Conservation (phyloP, 2,888 invertebrate genomes). For the Alloscopus bannaensis region DNA sequence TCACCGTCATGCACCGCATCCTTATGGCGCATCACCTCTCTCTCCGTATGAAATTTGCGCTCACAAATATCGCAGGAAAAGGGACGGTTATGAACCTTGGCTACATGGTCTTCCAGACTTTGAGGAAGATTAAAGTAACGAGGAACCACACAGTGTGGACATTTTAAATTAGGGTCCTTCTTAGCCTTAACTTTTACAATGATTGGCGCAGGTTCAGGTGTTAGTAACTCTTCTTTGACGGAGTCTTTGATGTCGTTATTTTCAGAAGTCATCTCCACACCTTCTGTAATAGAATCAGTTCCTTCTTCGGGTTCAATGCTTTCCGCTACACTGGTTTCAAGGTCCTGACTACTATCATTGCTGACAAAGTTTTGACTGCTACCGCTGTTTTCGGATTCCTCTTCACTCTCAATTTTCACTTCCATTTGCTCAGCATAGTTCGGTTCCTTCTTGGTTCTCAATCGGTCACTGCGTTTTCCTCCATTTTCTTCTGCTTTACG, state of each 20-base stretch:
- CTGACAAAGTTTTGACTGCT: too few relatives aligned
- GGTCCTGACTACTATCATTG: too few relatives aligned
- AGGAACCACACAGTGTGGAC: conserved; percentile 43
- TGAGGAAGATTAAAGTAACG: conserved; percentile 42
- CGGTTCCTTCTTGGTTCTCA: neutral
- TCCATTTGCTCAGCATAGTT: neutral
- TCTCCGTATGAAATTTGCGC: conserved; percentile 12
- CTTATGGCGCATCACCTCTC: conserved; percentile 21
- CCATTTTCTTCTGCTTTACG: neutral
- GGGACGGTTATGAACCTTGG: conserved; percentile 26
- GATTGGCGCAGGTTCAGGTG: conserved; percentile 3
- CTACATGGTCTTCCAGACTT: conserved; percentile 39
- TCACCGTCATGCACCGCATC: conserved; percentile 4
- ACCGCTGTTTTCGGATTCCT: too few relatives aligned
- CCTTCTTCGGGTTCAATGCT: too few relatives aligned
- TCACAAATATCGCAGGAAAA: conserved; percentile 21
- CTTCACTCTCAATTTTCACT: neutral
- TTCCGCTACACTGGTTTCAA: too few relatives aligned
- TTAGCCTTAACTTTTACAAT: conserved; percentile 21
- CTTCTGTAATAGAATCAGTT: too few relatives aligned
- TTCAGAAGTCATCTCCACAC: too few relatives aligned
- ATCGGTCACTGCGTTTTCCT: neutral
- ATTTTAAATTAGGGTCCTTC: conserved; percentile 55
- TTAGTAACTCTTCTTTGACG: neutral
- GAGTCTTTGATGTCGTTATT: conserved; percentile 10